Conservation (phyloP, 2,113 vertebrate species). For the Actenoides hombroni region DNA sequence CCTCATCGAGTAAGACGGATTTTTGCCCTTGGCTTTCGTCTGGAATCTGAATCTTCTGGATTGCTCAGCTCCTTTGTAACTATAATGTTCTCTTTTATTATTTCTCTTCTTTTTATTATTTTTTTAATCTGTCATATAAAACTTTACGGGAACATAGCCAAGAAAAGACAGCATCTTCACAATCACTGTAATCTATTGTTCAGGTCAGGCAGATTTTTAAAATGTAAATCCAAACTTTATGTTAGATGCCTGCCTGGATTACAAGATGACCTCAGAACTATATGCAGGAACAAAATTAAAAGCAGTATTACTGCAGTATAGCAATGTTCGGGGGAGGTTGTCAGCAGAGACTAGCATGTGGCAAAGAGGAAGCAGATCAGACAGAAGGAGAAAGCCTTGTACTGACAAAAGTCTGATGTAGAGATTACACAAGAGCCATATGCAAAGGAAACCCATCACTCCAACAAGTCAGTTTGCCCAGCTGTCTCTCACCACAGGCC, state of each 20-base stretch:
- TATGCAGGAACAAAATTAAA: background rate
- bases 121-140: conserved; percentile 50
- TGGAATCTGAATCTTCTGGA: conserved; percentile 22
- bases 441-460: background rate
- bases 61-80: conserved; percentile 7
- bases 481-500: background rate
- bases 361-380: background rate
- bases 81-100: conserved; percentile 33
- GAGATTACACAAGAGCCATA: background rate
- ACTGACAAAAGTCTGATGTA: background rate
- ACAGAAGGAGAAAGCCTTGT: background rate
- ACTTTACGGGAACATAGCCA: conserved; percentile 13
- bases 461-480: background rate
- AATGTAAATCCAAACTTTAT: background rate
- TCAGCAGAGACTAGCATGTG: background rate
- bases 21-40: conserved; percentile 52
- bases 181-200: background rate
- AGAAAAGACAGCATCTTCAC: conserved; percentile 38
- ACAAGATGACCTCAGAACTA: background rate
- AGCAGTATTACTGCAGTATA: background rate
- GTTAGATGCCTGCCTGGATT: background rate
- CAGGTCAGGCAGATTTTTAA: background rate
- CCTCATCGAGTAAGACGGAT: background rate
- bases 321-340: background rate
- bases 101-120: conserved; percentile 36